Evolutionary conservation across 2,797 vertebrate genomes (phyloP), one percentile per base, ranked within the genome.

Genomic region (Pristis pectinata): DNA sequence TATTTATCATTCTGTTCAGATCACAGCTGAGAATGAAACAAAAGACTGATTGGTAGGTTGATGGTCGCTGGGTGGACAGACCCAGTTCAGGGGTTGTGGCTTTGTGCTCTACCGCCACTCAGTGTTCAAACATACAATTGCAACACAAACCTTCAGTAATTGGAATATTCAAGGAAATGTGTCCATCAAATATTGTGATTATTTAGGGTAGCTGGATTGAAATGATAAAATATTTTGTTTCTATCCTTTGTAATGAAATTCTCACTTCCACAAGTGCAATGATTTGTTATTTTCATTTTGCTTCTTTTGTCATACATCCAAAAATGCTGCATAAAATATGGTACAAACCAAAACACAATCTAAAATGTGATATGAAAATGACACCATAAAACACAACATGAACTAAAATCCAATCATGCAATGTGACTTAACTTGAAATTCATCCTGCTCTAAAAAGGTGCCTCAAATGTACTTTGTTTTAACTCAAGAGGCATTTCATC

Each of bases 101-200:
- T 94, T 56, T 74, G 49, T 53, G 64, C 67, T 94, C 64, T 94
- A 76, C 70, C 94, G 92, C 92, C 92, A 56, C 70, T 15, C 41
- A 76, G 70, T 74, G 92, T 30, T 94, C 27, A 76, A 76, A 76
- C 1, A 72, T 30, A 15, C 53, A 76, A 94, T 53, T 74, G 27
- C 92, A 94, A 53, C 9, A 53, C 41, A 44, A 41, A 53, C n/a
- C 34, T 34, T 41, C 67, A 34, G 53, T 17, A 1, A 17, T 76
- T 56, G 5, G 15, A 94, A 94, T 41, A 44, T 67, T 67, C 56
- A 89, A 37, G 30, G 17, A 37, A 37, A 89, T 56, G 13, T 4
- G 8, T 27, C 24, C n/a, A 67, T 4, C 34, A 89, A 89, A 64
- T 89, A 19, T 15, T 19, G 44, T 19, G n/a, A 67, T 91, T 41